phyloP scores from a whole-genome alignment of 2,113 vertebrate species.

The Phocoena phocoena region DNA sequence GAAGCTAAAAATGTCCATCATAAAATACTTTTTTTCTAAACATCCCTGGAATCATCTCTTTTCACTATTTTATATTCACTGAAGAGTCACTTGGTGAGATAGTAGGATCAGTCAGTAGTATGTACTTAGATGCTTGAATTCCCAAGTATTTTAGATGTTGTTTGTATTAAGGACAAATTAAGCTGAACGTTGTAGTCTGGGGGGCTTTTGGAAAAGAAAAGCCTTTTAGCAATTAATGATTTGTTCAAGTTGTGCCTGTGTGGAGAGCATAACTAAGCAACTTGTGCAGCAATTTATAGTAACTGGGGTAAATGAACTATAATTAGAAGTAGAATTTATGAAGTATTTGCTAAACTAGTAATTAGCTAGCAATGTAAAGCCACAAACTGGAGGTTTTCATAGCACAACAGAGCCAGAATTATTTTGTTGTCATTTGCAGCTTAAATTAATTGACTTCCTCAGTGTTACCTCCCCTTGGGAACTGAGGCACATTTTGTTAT shows the following conservation, averaged over 20 bases:
- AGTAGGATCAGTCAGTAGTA: constrained; percentile 62
- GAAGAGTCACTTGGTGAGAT: constrained; percentile 67
- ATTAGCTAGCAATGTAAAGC: constrained; percentile 60
- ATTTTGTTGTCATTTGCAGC: constrained; percentile 7
- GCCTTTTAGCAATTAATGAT: constrained; percentile 66
- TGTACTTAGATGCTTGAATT: constrained; percentile 69
- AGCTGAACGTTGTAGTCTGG: constrained; percentile 72
- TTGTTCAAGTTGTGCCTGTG: constrained; percentile 66
- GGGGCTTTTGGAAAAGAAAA: constrained; percentile 75
- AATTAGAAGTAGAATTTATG: constrained; percentile 72
- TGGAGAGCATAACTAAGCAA: constrained; percentile 35
- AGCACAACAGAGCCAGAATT: constrained; percentile 7
- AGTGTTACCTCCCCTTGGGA: not conserved
- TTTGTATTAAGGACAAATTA: constrained; percentile 79
- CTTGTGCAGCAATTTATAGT: constrained; percentile 55
- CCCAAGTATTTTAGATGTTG: constrained; percentile 65
- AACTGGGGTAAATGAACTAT: constrained; percentile 66
- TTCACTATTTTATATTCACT: constrained; percentile 61
- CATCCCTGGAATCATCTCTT: constrained; percentile 53
- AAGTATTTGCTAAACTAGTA: constrained; percentile 70
- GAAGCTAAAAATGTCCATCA: constrained; percentile 54
- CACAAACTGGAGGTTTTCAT: constrained; percentile 22
- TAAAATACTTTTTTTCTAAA: constrained; percentile 58
- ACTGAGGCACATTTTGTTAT: not conserved
- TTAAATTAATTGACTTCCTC: constrained; percentile 1